These are phyloP conservation scores for Chrysochloris asiatica DNA, from an alignment of 2,113 vertebrate species.

Conservation along the genomic window DNA sequence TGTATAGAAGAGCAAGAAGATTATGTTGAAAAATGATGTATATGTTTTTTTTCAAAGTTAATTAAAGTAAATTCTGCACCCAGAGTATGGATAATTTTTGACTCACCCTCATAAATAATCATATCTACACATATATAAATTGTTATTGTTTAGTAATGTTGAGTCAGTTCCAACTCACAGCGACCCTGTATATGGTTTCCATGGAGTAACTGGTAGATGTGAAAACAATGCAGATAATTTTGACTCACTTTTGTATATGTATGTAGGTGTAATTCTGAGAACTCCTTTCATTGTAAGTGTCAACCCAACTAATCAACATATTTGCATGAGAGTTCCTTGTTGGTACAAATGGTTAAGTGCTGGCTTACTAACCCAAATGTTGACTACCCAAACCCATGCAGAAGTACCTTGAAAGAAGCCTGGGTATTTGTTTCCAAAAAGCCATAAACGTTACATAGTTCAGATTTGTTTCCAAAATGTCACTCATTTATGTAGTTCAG, in stretches of 20 bases:
- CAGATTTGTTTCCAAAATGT: background rate
- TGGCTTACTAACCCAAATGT: background rate
- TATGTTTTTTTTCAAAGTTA: too few relatives aligned
- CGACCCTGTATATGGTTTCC: too few relatives aligned
- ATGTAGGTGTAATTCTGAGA: background rate
- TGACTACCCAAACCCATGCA: background rate
- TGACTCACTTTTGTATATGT: background rate
- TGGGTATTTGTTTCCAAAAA: background rate
- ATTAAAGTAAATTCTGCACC: too few relatives aligned
- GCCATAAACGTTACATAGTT: background rate
- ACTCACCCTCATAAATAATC: too few relatives aligned
- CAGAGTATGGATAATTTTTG: too few relatives aligned
- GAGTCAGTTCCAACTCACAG: too few relatives aligned
- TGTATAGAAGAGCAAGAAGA: too few relatives aligned
- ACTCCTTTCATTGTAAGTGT: background rate
- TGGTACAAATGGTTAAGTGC: background rate
- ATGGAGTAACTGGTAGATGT: too few relatives aligned
- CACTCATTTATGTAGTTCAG: background rate
- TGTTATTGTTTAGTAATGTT: too few relatives aligned
- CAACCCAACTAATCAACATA: background rate
- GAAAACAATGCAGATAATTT: too few relatives aligned
- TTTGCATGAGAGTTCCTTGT: background rate
- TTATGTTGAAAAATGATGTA: too few relatives aligned
- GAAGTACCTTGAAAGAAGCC: background rate
- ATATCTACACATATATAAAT: background rate